Evolutionary conservation across 1,140 invertebrate species (phyloP), one percentile per base, ranked within the genome.

Genomic region (Scylla paramamosain): DNA sequence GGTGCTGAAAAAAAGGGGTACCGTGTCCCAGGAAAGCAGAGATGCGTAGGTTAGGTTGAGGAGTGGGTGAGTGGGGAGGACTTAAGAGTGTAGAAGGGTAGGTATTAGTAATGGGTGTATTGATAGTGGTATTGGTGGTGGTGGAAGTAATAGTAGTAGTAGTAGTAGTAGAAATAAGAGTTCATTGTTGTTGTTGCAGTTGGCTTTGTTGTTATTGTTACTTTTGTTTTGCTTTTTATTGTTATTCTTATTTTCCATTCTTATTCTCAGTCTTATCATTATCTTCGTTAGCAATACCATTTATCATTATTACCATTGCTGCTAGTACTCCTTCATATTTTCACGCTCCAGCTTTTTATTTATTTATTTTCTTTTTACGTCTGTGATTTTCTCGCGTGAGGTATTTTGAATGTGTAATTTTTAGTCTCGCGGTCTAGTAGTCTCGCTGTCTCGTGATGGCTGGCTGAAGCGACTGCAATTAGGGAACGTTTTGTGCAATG

Each of bases 381-480:
- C 16, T 59, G 46, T 67, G 67, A 77, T 77, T 77, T 77, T 77
- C n/a, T 77, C 67, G 67, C 10, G 67, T n/a, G 67, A 77, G 8
- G 3, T 77, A 77, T 77, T 77, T 77, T 77, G 20, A 77, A 77
- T 77, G 67, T n/a, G 67, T 77, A 77, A n/a, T 77, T 77, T 77
- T 77, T 77, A 8, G 67, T n/a, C 67, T 77, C 25, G 67, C 67
- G 25, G 8, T 77, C 67, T 20, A 77, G 20, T 77, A 8, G 67
- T n/a, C 67, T 77, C 25, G 67, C 67, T 1, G 8, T 77, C 67
- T 20, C 8, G 20, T 77, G 67, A 25, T 77, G 67, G 20, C 67
- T 12, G 67, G 25, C 67, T 77, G 67, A 77, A 77, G 67, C 67
- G 67, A 77, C 67, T 77, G 67, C 67, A 77, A 77, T 77, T 77